Evolutionary conservation across 92 coral and sea anemone genomes (phyloP), one percentile per base, ranked within the genome.

Genomic region (Epizoanthus illoricatus): DNA sequence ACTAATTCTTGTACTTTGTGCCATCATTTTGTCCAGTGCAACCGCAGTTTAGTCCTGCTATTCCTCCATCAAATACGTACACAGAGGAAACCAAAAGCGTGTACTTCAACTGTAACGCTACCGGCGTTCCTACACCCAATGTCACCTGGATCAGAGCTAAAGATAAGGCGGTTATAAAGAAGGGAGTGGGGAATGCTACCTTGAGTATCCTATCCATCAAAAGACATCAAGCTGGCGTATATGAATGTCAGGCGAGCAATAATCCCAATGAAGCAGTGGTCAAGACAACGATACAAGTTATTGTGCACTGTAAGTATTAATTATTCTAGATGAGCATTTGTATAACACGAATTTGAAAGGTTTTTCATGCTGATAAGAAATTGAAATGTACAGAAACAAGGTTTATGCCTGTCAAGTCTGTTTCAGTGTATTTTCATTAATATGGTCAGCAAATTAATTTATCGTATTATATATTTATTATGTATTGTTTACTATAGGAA

Each of bases 211-310:
- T 39, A 36, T 69, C 56, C 40, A 82, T 82, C 61, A 69, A 57
- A 40, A 82, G 86, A 60, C n/a, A 69, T 71, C 69, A 82, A 36
- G 73, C 49, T 60, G 80, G 80, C 63, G 41, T 54, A 49, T 84
- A 84, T 49, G 72, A 84, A 61, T 84, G 86, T 71, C 81, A 84
- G 80, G 86, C 86, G 36, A 36, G 28, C 16, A 84, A 84, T 47
- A 84, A 73, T 71, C 86, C 86, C 2, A 72, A 73, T 64, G 70
- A 73, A 20, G 28, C 12, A 54, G 80, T 72, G n/a, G 81, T 73
- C 7, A 83, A 58, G 24, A 40, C 79, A 19, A 59, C 55, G 16
- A 83, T 69, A 52, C 18, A 49, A 23, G 58, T 83, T 16, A 83
- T 49, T 13, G 86, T 83, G 2, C 40, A 71, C 42, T 83, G 86